Conservation (phyloP, 2,113 vertebrate genomes). For the Peromyscus californicus region DNA sequence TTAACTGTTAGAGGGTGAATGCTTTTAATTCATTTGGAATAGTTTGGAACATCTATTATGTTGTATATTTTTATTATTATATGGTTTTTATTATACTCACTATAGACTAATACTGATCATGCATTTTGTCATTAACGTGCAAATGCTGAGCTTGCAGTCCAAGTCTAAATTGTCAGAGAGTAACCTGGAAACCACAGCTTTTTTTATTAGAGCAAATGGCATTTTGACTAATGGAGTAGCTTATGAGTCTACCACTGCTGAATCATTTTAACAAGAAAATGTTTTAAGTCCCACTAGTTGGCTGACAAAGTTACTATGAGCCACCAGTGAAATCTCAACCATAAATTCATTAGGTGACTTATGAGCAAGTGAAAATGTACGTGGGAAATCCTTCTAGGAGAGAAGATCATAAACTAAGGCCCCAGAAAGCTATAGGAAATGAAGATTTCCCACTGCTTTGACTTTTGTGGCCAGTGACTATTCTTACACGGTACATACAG, state of each 20-base stretch:
- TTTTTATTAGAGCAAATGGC: constrained; percentile 81
- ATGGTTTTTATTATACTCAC: constrained; percentile 32
- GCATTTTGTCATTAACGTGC: constrained; percentile 77
- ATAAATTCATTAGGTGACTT: constrained; percentile 76
- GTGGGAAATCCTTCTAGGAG: constrained; percentile 44
- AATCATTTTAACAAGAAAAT: constrained; percentile 81
- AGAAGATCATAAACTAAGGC: constrained; percentile 33
- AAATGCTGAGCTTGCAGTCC: constrained; percentile 20
- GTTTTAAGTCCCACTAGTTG: constrained; percentile 81
- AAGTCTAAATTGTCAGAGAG: constrained; percentile 57
- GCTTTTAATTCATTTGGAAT: constrained; percentile 22
- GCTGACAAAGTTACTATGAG: constrained; percentile 82
- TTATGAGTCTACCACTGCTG: constrained; percentile 80
- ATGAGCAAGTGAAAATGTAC: constrained; percentile 45
- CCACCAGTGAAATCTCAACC: constrained; percentile 72
- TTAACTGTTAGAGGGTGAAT: not conserved
- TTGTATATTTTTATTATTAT: not conserved
- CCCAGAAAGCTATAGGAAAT: not conserved
- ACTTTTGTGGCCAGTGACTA: not conserved
- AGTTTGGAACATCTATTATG: not conserved
- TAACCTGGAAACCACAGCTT: constrained; percentile 76
- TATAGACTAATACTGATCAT: not conserved
- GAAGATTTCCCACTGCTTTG: not conserved
- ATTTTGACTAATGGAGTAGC: constrained; percentile 83
- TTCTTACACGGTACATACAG: not conserved